Base-by-base conservation (phyloP, 2,888 invertebrate genomes). In the Chrysolina haemoptera region DNA sequence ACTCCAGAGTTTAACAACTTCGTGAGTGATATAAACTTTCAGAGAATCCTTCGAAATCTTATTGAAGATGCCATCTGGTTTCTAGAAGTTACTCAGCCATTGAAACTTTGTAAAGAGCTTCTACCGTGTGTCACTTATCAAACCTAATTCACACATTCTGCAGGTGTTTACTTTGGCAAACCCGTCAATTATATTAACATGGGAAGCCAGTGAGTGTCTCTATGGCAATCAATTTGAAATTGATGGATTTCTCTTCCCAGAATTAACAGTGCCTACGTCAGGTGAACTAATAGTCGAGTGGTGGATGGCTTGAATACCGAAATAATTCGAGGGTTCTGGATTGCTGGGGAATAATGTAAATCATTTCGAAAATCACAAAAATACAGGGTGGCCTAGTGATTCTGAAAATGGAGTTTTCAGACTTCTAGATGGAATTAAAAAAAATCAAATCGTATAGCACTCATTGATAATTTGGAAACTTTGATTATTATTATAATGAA, bases 91-190 rank as follows among this genome's bases (percentile, higher is more conserved):
- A 43, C 43, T 14, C 3, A 43, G 43, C 14, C 35, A 8, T 35
- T 35, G 35, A 35, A 35, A 35, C 35, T 35, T 35, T 35, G 35
- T 8, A 35, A 5, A 8, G 35, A 3, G 6, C 6, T 35, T 35
- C 35, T 27, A 5, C 35, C 35, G 20, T 10, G 35, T 66, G 27
- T 27, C 41, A 6, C 22, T 43, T 41, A 12, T 50, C 11, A 27
- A 6, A 64, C 18, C 14, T 18, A 46, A 41, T 43, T 46, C 22
- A 64, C 64, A 64, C 43, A 43, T 64, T 46, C 43, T 41, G 64
- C 10, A 18, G 43, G 41, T 64, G 64, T 16, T 43, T 20, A 64
- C 20, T 43, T 6, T 18, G 3, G 2, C 43, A 43, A n/a, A 12
- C 12, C 43, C 43, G 22, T n/a, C 41, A 64, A 41, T 64, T 41